Evolutionary conservation across 2,113 vertebrate species (phyloP).

Genomic region (Rattus rattus): DNA sequence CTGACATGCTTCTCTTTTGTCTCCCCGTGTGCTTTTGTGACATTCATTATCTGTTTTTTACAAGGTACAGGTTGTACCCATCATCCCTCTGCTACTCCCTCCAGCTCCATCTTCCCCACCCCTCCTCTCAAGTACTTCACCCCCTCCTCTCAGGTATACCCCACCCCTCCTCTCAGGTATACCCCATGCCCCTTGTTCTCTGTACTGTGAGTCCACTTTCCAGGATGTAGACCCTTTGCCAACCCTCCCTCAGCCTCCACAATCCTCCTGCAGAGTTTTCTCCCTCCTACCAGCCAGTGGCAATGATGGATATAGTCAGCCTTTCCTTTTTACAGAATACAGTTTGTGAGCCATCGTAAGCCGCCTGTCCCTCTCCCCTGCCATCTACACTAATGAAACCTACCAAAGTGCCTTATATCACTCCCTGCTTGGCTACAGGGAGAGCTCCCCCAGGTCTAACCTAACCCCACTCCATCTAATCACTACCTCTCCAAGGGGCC

Average conservation of each 20-base stretch:
- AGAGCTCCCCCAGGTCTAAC: background rate
- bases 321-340: background rate
- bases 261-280: background rate
- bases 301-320: too few species aligned
- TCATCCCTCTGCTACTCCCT: background rate
- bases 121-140: background rate
- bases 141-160: background rate
- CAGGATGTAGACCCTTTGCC: background rate
- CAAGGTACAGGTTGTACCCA: too few species aligned
- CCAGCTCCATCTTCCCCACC: background rate
- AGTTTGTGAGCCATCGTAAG: background rate
- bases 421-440: background rate
- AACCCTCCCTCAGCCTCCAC: background rate
- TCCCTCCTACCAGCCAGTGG: background rate
- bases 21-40: background rate
- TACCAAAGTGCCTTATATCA: background rate
- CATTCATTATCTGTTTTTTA: background rate
- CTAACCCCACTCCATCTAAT: background rate
- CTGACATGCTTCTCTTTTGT: background rate
- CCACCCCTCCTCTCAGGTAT: background rate
- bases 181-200: background rate
- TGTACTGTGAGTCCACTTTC: accelerated
- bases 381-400: background rate
- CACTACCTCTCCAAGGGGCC: background rate
- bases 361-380: background rate